Percentiles rank a stretch among this genome's conserved stretches.
phyloP scores from a whole-genome alignment of 2,888 invertebrate species.

The Watsonalla cultraria region DNA sequence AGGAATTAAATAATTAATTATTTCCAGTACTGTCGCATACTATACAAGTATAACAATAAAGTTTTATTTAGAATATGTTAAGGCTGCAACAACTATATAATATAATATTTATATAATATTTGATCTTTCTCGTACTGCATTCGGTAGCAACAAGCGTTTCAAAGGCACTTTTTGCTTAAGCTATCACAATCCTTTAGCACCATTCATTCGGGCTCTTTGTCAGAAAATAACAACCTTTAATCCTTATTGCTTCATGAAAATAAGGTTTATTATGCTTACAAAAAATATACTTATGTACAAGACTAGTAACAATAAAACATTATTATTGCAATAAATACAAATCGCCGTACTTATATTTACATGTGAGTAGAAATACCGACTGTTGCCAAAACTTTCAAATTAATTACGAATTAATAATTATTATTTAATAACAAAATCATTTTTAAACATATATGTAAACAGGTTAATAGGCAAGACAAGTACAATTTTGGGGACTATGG shows the following conservation, averaged over 20 bases:
- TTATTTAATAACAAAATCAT: not conserved
- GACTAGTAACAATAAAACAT: slow-evolving; percentile 31
- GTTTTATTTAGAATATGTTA: too few species aligned
- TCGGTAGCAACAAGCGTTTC: slow-evolving; percentile 6
- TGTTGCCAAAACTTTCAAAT: not conserved
- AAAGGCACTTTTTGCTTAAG: slow-evolving; percentile 30
- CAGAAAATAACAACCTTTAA: not conserved
- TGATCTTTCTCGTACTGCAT: not conserved
- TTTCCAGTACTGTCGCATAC: too few species aligned
- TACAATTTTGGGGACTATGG: too few species aligned
- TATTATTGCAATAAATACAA: slow-evolving; percentile 29
- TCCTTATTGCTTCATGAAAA: not conserved
- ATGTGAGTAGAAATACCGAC: slow-evolving; percentile 8
- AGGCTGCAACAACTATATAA: not conserved
- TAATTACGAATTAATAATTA: not conserved
- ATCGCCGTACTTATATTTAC: slow-evolving; percentile 26
- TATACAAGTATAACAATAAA: too few species aligned
- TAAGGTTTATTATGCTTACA: slow-evolving; percentile 6
- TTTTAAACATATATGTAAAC: too few species aligned
- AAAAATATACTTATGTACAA: slow-evolving; percentile 30
- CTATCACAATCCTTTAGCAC: slow-evolving; percentile 39
- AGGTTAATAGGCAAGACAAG: too few species aligned
- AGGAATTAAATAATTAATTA: too few species aligned
- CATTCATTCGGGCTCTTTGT: slow-evolving; percentile 3
- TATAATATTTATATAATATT: not conserved